Evolutionary conservation across 2,888 invertebrate species (phyloP).

Genomic region (Megastigmus dorsalis): DNA sequence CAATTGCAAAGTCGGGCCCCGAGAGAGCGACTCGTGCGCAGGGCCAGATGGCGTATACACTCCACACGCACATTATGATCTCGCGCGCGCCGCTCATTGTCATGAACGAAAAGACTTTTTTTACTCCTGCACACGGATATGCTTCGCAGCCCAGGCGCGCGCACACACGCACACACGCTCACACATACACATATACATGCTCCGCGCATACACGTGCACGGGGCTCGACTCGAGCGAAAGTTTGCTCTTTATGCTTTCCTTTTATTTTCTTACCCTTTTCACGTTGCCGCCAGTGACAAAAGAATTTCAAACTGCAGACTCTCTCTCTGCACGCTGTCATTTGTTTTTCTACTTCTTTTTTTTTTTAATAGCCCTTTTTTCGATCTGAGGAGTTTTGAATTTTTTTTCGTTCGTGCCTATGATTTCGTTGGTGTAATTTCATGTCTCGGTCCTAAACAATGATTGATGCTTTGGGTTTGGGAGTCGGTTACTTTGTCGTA

Average conservation of each 20-base stretch:
- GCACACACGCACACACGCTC: too few relatives aligned
- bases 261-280: neutral
- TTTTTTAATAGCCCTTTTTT: neutral
- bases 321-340: neutral
- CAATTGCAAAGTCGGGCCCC: slow-evolving; percentile 47
- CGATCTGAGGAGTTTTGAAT: neutral
- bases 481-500: too few relatives aligned
- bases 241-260: neutral
- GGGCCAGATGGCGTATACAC: slow-evolving; percentile 30
- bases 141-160: neutral
- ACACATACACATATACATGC: too few relatives aligned
- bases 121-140: neutral
- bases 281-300: slow-evolving; percentile 12
- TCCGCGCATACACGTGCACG: too few relatives aligned
- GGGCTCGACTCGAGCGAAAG: neutral
- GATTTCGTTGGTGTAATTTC: too few relatives aligned
- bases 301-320: slow-evolving; percentile 13
- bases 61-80: slow-evolving; percentile 18
- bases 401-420: slow-evolving; percentile 30
- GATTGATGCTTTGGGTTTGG: neutral
- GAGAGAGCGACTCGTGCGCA: neutral
- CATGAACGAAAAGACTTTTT: slow-evolving; percentile 20
- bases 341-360: slow-evolving; percentile 36
- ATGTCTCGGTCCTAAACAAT: too few relatives aligned
- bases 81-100: slow-evolving; percentile 29